phyloP scores from a whole-genome alignment of 2,113 vertebrate species.

The Regulus satrapa region DNA sequence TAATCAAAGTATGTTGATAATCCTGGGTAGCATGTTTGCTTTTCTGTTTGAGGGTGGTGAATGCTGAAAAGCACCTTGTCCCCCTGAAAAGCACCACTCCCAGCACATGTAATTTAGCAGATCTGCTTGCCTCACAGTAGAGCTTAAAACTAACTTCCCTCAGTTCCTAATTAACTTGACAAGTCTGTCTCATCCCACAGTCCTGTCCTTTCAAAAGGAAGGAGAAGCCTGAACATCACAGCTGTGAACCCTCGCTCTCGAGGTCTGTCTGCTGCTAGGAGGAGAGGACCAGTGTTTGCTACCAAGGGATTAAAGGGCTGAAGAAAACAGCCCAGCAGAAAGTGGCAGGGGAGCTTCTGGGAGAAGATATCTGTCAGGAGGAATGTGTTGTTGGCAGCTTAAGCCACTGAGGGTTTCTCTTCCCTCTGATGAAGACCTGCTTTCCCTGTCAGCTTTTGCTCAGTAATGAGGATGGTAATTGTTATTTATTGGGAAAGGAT shows the following conservation, averaged over 20 bases:
- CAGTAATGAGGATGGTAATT: neutral
- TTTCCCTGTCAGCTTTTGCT: neutral
- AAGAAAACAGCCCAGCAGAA: neutral
- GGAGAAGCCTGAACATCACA: neutral
- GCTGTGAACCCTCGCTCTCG: neutral
- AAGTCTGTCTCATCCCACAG: neutral
- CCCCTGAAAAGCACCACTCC: too few relatives aligned
- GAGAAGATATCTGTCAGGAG: neutral
- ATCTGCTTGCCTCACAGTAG: neutral
- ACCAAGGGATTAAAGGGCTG: neutral
- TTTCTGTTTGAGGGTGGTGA: neutral
- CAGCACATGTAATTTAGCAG: neutral
- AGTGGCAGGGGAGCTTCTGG: neutral
- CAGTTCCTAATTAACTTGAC: neutral
- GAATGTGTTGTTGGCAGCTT: neutral
- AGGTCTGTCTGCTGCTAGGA: neutral
- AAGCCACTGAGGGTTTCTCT: neutral
- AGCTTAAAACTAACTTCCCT: neutral
- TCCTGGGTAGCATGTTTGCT: neutral
- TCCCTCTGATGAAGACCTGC: neutral
- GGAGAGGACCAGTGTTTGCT: neutral
- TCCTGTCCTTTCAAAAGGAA: neutral
- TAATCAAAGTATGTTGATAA: neutral
- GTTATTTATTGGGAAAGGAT: neutral
- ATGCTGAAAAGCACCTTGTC: neutral